Evolutionary conservation across 2,888 invertebrate species (phyloP).

Genomic region (Pandemis heparana): DNA sequence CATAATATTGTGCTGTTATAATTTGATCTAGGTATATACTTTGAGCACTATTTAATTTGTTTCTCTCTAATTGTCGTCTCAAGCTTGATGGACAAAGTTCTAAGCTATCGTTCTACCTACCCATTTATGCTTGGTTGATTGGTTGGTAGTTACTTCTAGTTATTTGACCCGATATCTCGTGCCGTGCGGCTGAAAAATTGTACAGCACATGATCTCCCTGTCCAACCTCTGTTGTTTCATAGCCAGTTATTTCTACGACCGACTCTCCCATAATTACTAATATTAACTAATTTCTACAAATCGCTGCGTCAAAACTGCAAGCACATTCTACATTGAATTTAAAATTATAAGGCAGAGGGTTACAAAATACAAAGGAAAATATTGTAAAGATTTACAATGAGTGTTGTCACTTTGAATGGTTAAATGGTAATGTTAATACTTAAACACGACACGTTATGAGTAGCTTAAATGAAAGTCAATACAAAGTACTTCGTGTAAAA

Average conservation of each 20-base stretch:
- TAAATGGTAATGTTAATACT: constrained; percentile 4
- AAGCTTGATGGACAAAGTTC: no score
- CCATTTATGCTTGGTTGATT: no score
- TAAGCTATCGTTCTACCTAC: no score
- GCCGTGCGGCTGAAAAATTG: no score
- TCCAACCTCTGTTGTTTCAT: no score
- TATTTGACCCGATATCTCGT: no score
- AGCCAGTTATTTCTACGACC: background rate
- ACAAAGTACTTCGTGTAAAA: background rate
- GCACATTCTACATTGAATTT: background rate
- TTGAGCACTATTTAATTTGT: no score
- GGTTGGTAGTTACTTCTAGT: no score
- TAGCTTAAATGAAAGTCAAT: constrained; percentile 18
- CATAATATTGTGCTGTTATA: no score
- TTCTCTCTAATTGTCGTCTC: no score
- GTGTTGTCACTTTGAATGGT: background rate
- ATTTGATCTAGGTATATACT: no score
- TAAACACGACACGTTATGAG: constrained; percentile 26
- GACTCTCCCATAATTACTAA: constrained; percentile 18
- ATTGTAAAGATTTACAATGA: background rate
- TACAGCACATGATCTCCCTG: no score
- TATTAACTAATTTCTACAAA: constrained; percentile 33
- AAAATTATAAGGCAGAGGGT: background rate
- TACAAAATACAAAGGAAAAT: background rate
- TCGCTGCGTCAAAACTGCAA: background rate